Base-by-base conservation (phyloP, 2,888 invertebrate species). In the Dynastes hyllus region DNA sequence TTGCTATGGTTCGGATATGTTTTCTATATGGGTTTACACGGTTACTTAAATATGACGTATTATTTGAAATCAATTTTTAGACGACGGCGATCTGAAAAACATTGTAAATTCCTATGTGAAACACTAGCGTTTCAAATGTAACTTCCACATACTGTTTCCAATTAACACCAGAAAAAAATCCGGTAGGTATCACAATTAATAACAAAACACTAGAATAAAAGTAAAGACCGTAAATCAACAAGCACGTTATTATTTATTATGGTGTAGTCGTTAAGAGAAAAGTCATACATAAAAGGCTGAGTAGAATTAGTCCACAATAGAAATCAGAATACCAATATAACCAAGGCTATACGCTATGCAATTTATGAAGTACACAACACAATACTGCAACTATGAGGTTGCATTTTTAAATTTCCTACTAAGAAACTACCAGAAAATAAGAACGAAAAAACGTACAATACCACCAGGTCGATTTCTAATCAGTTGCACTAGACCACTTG, bases 401-500 rank as follows among this genome's bases (percentile, higher is more conserved):
- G 65, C 37, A 32, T 29, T 32, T 65, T 32, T 65, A 65, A 37
- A 65, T 32, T n/a, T n/a, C 9, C 65, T 6, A 32, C 8, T 32
- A 65, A 32, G 5, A 65, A 65, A n/a, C 8, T 65, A 29, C 45
- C 45, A 45, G 13, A 32, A 32, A 65, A 29, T 13, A n/a, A 65
- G 32, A 65, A 37, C 29, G 29, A n/a, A 32, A 32, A 65, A 65
- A 37, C 65, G 37, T n/a, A 11, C 32, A 55, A 55, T 55, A 55
- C 3, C 55, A 22, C 45, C 45, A 13, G 32, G 32, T 65, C 65
- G 65, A 65, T 65, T 65, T 65, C 65, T 65, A 65, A 65, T 65
- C 65, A 65, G 32, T 65, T 32, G 32, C 32, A 13, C 37, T 2
- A 6, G 8, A 45, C 8, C 45, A 45, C 45, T 11, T 11, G 53